Percentiles rank a stretch among this genome's conserved stretches.
These are phyloP conservation scores for Salticus scenicus DNA, from an alignment of 2,888 invertebrate genomes.

Conservation along the genomic window DNA sequence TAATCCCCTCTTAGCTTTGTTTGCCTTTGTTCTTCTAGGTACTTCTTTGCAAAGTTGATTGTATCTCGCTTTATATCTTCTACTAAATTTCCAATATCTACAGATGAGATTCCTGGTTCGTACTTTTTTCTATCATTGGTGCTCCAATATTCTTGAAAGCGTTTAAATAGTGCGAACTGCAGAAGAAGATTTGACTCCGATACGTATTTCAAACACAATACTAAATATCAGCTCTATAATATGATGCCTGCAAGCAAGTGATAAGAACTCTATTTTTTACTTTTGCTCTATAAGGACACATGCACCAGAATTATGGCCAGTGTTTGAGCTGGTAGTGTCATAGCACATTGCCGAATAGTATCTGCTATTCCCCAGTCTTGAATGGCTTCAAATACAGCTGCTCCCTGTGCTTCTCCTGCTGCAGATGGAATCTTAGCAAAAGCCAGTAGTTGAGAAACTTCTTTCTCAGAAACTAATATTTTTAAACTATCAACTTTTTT, in stretches of 20 bases:
- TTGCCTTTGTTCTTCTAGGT: not conserved
- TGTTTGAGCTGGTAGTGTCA: slow-evolving; percentile 4
- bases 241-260: slow-evolving; percentile 4
- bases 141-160: slow-evolving; percentile 28
- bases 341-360: slow-evolving; percentile 14
- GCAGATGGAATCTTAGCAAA: slow-evolving; percentile 23
- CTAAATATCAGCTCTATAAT: no score
- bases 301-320: not conserved
- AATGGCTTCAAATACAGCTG: slow-evolving; percentile 34
- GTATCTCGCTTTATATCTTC: slow-evolving; percentile 4
- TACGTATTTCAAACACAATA: slow-evolving; percentile 13
- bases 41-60: slow-evolving; percentile 28
- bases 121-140: slow-evolving; percentile 7
- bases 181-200: not conserved
- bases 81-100: not conserved
- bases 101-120: slow-evolving; percentile 21
- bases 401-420: slow-evolving; percentile 11
- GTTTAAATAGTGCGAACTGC: slow-evolving; percentile 4
- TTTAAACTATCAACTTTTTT: slow-evolving; percentile 5
- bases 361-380: slow-evolving; percentile 26
- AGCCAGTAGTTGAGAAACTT: slow-evolving; percentile 25
- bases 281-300: slow-evolving; percentile 29
- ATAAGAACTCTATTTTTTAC: not conserved
- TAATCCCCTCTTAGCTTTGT: not conserved
- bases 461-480: not conserved